Evolutionary conservation across 1,140 invertebrate species (phyloP), one percentile per base, ranked within the genome.

Genomic region (Aradophagus sp.): DNA sequence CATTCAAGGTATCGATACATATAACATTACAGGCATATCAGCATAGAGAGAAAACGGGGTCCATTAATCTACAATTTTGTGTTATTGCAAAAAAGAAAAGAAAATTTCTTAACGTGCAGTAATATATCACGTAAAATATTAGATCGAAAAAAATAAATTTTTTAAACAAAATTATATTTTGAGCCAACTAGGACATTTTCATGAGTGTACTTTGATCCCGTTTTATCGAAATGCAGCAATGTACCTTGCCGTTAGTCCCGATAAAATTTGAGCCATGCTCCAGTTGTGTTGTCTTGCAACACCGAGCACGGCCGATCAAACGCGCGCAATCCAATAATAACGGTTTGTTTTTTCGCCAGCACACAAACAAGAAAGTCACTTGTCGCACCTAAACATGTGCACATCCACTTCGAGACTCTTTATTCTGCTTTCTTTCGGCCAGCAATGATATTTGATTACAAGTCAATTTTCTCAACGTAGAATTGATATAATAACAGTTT

Each of bases 221-320:
- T n/a, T n/a, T n/a, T n/a, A n/a, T n/a, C n/a, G n/a, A n/a, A n/a
- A n/a, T n/a, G n/a, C n/a, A n/a, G n/a, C n/a, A n/a, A n/a, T n/a
- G n/a, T n/a, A n/a, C 20, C 8, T 23, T 23, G 35, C 35, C 5
- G 29, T 55, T 44, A 35, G 23, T 10, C 10, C 35, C 29, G 20
- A 44, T 42, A 44, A 32, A 44, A 41, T 35, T 44, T 35, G 12
- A 55, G 44, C 52, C 35, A 27, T 14, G 52, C 52, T 55, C 52
- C 35, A 55, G 27, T 44, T 55, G 34, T 55, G 39, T 17, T 44
- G 17, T 35, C 32, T 53, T 41, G 50, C 36, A 41, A 41, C 50
- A 15, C 35, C 20, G 36, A 53, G 26, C 36, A 55, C 19, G 39
- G 17, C 19, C 13, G 20, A 44, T 41, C 15, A 34, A 36, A 34